Percentiles rank a stretch among this genome's conserved stretches.
Evolutionary conservation across 2,797 vertebrate species (phyloP).

Genomic region (Tapirus indicus): DNA sequence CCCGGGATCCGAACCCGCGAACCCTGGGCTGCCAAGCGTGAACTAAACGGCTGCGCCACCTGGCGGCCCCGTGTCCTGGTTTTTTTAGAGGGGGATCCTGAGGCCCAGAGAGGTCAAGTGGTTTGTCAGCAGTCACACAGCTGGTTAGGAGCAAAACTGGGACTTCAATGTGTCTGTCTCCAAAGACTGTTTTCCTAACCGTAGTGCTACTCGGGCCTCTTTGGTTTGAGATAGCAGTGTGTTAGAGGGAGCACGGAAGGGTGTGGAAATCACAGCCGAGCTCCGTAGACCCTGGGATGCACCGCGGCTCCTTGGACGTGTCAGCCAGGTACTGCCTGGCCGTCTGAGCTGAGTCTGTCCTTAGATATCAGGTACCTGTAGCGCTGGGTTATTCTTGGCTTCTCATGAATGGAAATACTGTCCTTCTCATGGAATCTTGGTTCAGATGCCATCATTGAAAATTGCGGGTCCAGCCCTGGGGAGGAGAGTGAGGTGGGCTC

Average conservation of each 20-base stretch:
- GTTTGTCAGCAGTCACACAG: not conserved
- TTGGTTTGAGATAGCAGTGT: accelerated
- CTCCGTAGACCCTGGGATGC: accelerated
- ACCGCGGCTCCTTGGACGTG: not conserved
- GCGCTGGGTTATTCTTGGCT: not conserved
- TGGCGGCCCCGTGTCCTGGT: no score
- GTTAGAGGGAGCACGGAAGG: accelerated
- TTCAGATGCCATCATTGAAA: conserved; percentile 88
- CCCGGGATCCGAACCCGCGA: no score
- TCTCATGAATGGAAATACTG: not conserved
- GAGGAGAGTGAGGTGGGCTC: conserved; percentile 92
- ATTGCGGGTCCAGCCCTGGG: conserved; percentile 80
- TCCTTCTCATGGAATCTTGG: not conserved
- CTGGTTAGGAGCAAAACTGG: not conserved
- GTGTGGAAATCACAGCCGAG: accelerated
- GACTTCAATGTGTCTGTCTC: not conserved
- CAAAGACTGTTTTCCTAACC: no score
- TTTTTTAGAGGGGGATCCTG: not conserved
- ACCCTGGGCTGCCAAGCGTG: no score
- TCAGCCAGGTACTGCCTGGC: not conserved
- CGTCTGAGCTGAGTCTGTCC: not conserved
- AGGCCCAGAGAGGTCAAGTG: not conserved
- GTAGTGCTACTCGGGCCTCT: accelerated
- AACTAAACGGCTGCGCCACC: no score
- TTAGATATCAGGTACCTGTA: not conserved